phyloP scores from a whole-genome alignment of 2,888 invertebrate genomes.

The Sycophila texana region DNA sequence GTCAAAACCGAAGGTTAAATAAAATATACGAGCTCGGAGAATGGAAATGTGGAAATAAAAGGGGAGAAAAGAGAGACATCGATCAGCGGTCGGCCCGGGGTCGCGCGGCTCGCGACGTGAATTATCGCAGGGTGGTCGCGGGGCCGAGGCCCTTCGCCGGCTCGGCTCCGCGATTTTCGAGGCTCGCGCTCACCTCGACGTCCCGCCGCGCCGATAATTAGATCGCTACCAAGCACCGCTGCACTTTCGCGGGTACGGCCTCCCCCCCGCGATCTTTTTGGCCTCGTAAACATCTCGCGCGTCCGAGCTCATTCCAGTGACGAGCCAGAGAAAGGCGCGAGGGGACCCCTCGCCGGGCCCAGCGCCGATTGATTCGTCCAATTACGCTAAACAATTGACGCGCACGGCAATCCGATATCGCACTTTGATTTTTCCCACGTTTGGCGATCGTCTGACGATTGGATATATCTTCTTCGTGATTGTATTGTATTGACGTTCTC shows the following conservation, averaged over 20 bases:
- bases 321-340: slow-evolving; percentile 47
- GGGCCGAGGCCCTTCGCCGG: slow-evolving; percentile 55
- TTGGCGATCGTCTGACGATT: neutral
- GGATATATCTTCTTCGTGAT: neutral
- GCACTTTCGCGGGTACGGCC: slow-evolving; percentile 65
- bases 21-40: neutral
- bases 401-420: slow-evolving; percentile 63
- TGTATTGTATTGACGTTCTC: neutral
- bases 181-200: slow-evolving; percentile 68
- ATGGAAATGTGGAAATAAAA: neutral
- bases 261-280: slow-evolving; percentile 61
- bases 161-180: slow-evolving; percentile 62
- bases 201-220: slow-evolving; percentile 75
- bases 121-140: slow-evolving; percentile 62
- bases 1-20: too few species aligned
- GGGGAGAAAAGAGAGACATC: slow-evolving; percentile 43
- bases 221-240: slow-evolving; percentile 74
- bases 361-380: slow-evolving; percentile 70
- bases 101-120: slow-evolving; percentile 47
- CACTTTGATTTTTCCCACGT: slow-evolving; percentile 8
- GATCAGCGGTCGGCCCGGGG: slow-evolving; percentile 27
- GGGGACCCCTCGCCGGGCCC: slow-evolving; percentile 61
- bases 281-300: slow-evolving; percentile 47
- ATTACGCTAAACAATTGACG: slow-evolving; percentile 70
- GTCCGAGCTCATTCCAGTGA: neutral